Conservation (phyloP, 2,113 vertebrate species). For the Peromyscus polionotus region DNA sequence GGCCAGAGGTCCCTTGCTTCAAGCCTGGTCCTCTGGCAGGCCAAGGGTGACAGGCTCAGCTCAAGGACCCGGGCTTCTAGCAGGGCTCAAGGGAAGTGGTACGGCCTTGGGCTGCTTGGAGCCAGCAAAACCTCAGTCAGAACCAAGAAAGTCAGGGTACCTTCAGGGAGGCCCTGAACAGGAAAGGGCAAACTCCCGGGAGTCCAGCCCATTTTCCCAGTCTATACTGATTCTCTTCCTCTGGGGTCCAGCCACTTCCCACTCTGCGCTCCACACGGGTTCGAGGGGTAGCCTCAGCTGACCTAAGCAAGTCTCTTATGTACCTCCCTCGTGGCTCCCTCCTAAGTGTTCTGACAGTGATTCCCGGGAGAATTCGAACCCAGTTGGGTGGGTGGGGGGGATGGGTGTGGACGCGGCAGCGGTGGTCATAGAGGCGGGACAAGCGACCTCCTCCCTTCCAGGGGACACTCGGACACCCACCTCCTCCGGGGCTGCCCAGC, state of each 20-base stretch:
- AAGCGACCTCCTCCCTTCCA: neutral
- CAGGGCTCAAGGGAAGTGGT: neutral
- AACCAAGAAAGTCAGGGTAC: neutral
- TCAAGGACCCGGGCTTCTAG: neutral
- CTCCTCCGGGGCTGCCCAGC: neutral
- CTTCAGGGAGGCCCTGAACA: slow-evolving; percentile 11
- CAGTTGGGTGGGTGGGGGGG: slow-evolving; percentile 45
- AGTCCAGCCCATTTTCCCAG: neutral
- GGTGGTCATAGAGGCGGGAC: neutral
- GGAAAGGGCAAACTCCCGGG: neutral
- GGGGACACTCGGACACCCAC: neutral
- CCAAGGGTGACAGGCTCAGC: neutral
- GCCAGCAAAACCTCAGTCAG: neutral
- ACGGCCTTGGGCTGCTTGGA: slow-evolving; percentile 13
- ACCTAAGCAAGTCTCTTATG: neutral
- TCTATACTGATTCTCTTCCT: neutral
- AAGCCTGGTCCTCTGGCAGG: slow-evolving; percentile 42
- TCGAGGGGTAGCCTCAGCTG: neutral
- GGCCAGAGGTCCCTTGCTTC: slow-evolving; percentile 69
- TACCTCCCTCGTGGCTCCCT: neutral
- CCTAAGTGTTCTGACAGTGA: slow-evolving; percentile 49
- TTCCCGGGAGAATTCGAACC: slow-evolving; percentile 75
- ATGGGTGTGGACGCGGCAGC: slow-evolving; percentile 39
- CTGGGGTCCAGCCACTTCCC: neutral
- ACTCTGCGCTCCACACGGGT: neutral